A percentile compares a stretch with the other conserved stretches of the same genome.
These are phyloP conservation scores for Sebastes hubbsi DNA, from an alignment of 2,797 vertebrate genomes.

Conservation along the genomic window DNA sequence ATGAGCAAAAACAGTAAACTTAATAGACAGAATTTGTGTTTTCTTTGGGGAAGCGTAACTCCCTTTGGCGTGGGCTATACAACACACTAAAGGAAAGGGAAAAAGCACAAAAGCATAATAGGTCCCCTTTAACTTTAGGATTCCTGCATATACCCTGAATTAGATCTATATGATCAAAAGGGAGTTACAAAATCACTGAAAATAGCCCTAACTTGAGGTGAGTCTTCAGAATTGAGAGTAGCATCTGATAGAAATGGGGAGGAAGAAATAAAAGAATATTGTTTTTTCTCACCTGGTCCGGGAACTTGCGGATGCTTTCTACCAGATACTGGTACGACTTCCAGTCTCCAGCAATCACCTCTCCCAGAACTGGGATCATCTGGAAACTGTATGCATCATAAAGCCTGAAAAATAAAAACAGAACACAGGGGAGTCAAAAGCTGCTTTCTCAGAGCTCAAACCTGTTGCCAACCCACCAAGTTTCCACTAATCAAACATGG, in stretches of 20 bases:
- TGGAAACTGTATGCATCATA: constrained; percentile 97
- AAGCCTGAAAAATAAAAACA: constrained; percentile 77
- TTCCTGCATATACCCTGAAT: neutral
- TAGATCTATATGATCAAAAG: neutral
- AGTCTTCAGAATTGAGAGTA: neutral
- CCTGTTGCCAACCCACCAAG: neutral
- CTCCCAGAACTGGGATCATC: constrained; percentile 95
- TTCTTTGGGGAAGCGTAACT: too few species aligned
- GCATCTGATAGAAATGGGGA: fast-evolving
- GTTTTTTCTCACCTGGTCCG: constrained; percentile 85
- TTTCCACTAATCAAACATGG: neutral
- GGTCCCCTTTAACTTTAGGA: neutral
- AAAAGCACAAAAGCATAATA: too few species aligned
- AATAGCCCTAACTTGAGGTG: neutral
- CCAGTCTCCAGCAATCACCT: constrained; percentile 97
- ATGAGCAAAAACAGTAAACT: too few species aligned
- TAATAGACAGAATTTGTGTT: too few species aligned
- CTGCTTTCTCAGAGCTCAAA: neutral
- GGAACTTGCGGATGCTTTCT: constrained; percentile 95
- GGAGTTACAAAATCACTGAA: neutral
- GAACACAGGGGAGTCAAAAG: neutral
- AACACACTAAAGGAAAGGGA: too few species aligned
- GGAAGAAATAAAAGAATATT: neutral
- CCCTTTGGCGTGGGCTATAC: too few species aligned
- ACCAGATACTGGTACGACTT: constrained; percentile 97